Evolutionary conservation across 2,888 invertebrate species (phyloP).

Genomic region (Aradus depressus): DNA sequence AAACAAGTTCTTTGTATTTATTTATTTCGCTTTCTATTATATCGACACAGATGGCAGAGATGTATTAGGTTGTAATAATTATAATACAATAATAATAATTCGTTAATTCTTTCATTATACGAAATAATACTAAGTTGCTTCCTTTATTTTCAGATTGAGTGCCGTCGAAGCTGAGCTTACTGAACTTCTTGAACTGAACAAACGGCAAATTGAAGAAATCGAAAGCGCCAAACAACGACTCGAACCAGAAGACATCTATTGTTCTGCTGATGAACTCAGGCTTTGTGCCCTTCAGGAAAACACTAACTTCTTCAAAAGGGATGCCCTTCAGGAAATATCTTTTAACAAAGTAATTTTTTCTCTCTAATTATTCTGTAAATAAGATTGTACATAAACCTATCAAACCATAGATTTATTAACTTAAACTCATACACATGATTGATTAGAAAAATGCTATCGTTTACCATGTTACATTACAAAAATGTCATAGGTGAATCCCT

Average conservation of each 20-base stretch:
- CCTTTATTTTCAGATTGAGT: background rate
- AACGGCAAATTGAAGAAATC: constrained; percentile 31
- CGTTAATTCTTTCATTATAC: background rate
- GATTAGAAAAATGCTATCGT: too few relatives aligned
- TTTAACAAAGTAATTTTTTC: constrained; percentile 34
- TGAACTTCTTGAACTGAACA: constrained; percentile 41
- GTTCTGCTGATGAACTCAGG: constrained; percentile 53
- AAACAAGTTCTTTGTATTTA: too few relatives aligned
- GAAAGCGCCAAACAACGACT: constrained; percentile 28
- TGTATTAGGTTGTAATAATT: too few relatives aligned
- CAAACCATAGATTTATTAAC: too few relatives aligned
- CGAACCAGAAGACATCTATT: constrained; percentile 49
- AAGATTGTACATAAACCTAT: too few relatives aligned
- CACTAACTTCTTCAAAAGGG: constrained; percentile 29
- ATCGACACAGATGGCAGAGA: too few relatives aligned
- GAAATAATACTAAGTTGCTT: background rate
- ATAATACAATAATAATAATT: too few relatives aligned
- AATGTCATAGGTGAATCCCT: too few relatives aligned
- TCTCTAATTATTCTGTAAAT: background rate
- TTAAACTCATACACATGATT: too few relatives aligned
- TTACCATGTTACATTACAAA: too few relatives aligned
- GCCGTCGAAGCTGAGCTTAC: constrained; percentile 16
- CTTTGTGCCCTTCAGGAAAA: constrained; percentile 38
- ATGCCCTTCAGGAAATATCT: constrained; percentile 40
- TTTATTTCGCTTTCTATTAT: too few relatives aligned